A percentile compares a stretch with the other conserved stretches of the same genome.
Conservation (phyloP, 2,797 vertebrate genomes). For the Chiropotes sagulatus region DNA sequence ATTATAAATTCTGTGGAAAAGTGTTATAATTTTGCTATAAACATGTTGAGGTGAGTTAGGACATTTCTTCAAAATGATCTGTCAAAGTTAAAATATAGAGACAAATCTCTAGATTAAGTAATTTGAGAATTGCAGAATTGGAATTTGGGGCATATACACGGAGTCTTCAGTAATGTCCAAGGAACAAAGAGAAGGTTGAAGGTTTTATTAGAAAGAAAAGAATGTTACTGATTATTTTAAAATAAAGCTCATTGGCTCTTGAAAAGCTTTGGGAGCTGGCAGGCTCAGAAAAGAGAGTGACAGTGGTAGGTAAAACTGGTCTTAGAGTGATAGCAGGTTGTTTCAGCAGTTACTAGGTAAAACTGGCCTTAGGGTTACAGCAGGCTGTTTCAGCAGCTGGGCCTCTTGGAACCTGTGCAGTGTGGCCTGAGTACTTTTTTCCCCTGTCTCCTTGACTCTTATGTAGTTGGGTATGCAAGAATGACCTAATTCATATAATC, state of each 20-base stretch:
- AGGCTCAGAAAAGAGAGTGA: background rate
- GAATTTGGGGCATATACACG: background rate
- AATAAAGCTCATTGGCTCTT: background rate
- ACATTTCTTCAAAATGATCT: background rate
- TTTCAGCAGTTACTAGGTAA: background rate
- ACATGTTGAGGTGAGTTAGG: background rate
- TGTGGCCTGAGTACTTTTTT: background rate
- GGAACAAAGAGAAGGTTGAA: background rate
- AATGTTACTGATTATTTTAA: background rate
- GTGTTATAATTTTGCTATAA: conserved; percentile 1
- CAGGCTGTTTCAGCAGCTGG: background rate
- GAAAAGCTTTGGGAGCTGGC: background rate
- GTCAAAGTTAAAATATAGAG: background rate
- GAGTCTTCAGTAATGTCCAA: background rate
- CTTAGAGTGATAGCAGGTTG: background rate
- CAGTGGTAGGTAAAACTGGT: background rate
- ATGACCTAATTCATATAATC: background rate
- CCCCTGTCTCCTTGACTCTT: background rate
- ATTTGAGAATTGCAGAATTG: background rate
- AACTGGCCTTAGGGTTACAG: background rate
- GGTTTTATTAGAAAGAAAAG: background rate
- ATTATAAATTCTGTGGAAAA: background rate
- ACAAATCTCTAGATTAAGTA: background rate
- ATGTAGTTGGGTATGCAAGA: background rate
- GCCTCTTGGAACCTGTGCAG: background rate